phyloP scores from a whole-genome alignment of 2,113 vertebrate species.

The Corythoichthys intestinalis region DNA sequence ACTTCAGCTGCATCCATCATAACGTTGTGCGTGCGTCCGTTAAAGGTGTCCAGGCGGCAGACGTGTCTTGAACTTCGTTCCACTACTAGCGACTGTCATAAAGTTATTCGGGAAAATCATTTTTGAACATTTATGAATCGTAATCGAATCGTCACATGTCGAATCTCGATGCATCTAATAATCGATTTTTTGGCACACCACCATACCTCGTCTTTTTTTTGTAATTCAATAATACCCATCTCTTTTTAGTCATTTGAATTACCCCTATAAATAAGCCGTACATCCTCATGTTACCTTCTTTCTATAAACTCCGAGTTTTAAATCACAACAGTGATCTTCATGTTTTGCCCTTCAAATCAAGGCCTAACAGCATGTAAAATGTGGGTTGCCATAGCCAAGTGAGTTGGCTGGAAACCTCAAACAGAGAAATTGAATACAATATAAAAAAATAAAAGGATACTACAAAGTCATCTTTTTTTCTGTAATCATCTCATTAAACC shows the following conservation, averaged over 20 bases:
- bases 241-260: not conserved
- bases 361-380: not conserved
- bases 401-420: not conserved
- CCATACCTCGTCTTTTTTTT: no score
- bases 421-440: not conserved
- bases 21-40: no score
- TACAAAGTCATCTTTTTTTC: slow-evolving; percentile 9
- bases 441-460: not conserved
- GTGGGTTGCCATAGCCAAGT: not conserved
- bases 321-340: not conserved
- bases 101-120: no score
- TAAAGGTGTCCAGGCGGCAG: no score
- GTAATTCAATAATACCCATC: slow-evolving; percentile 2
- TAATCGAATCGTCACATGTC: no score
- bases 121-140: no score
- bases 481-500: slow-evolving; percentile 27
- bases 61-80: no score
- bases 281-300: not conserved
- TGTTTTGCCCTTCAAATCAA: not conserved
- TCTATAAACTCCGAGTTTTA: not conserved
- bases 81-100: no score
- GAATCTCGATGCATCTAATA: no score
- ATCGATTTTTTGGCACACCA: no score
- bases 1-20: no score
- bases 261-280: not conserved